Evolutionary conservation across 2,888 invertebrate genomes (phyloP), one percentile per base, ranked within the genome.

Genomic region (Nomada goodeniana): DNA sequence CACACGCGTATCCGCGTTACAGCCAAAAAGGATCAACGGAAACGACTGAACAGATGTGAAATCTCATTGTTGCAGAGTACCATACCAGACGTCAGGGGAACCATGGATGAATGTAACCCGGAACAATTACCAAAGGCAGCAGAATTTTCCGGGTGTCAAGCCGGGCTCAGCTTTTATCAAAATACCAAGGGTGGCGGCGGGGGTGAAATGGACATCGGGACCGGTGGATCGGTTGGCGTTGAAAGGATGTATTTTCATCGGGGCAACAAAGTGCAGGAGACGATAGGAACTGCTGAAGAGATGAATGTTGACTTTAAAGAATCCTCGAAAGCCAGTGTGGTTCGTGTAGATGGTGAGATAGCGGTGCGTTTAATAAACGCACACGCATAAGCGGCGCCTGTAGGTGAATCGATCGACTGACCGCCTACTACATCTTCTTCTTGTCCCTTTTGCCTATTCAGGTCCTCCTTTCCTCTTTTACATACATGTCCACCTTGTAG

Each of bases 251-350:
- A 70, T 70, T 76, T 76, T 76, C 72, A 76, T 72, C 63, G 29
- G 67, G 15, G 47, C 44, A 57, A 26, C 63, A 60, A 67, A 2
- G 53, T 18, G 47, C 11, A 44, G 29, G 52, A 69, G 67, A 52
- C 23, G 61, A 52, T 67, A 47, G 20, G 29, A 55, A 63, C 65
- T 61, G 68, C 44, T 53, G 63, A 65, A 74, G 75, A 82, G 82
- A 74, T 71, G 73, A 82, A 82, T 84, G 84, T 82, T 82, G 82
- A 78, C 83, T 82, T 71, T 84, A 84, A 84, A 84, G 76, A 76
- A 82, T 84, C 73, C 53, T 61, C 69, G 53, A 52, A 13, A 67
- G 70, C 57, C 52, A 29, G 52, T 15, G 55, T 60, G 59, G 61
- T 68, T 70, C 76, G 79, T 74, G 79, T 82, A 76, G 82, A 77